Evolutionary conservation across 2,888 invertebrate species (phyloP).

Genomic region (Eumacrocentrus americanus): DNA sequence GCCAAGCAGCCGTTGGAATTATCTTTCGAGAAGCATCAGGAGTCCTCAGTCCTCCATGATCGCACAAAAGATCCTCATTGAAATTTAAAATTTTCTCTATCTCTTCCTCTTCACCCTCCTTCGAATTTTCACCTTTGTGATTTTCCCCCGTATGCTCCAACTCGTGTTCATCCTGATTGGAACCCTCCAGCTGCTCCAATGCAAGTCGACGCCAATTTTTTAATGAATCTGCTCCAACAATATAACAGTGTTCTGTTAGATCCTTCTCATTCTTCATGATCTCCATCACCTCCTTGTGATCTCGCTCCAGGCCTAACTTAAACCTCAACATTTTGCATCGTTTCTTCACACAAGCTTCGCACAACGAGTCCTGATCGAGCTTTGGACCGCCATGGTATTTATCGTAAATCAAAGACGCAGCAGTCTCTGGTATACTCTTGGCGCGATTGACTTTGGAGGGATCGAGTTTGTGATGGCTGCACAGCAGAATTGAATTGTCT

Average conservation of each 20-base stretch:
- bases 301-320: conserved; percentile 62
- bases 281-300: conserved; percentile 62
- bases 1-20: conserved; percentile 64
- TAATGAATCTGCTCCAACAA: conserved; percentile 66
- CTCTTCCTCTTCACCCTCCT: conserved; percentile 52
- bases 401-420: conserved; percentile 61
- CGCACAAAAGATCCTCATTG: conserved; percentile 66
- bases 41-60: conserved; percentile 61
- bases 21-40: conserved; percentile 59
- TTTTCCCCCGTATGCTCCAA: conserved; percentile 29
- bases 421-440: conserved; percentile 59
- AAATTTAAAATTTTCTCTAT: conserved; percentile 60
- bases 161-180: conserved; percentile 7
- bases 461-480: conserved; percentile 62
- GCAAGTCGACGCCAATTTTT: conserved; percentile 64
- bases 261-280: conserved; percentile 59
- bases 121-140: conserved; percentile 29
- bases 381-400: conserved; percentile 63
- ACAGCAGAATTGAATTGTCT: conserved; percentile 61
- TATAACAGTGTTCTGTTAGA: conserved; percentile 55
- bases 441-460: conserved; percentile 61
- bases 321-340: conserved; percentile 62
- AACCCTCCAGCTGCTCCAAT: conserved; percentile 44
- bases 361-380: conserved; percentile 56
- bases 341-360: conserved; percentile 62